Evolutionary conservation across 2,888 invertebrate species (phyloP), one percentile per base, ranked within the genome.

Genomic region (Crocallis elinguaria): DNA sequence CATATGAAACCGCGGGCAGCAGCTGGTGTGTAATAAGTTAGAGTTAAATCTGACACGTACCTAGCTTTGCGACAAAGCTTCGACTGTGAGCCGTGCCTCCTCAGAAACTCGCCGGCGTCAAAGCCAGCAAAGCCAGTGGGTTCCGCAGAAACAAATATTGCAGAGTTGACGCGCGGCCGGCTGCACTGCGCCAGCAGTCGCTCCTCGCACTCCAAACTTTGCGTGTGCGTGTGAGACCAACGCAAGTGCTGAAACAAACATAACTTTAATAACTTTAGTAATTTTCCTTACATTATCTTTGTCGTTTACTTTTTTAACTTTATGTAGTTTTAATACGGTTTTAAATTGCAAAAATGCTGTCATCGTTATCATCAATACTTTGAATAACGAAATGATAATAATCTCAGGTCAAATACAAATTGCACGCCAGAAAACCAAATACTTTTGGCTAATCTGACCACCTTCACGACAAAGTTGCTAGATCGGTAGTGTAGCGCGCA

Each of bases 131-230:
- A 95, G 17, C 95, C 95, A 21, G 94, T 92, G 0, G 95, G 94
- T 70, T 95, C 95, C 61, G 94, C 94, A 44, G 95, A 95, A 56
- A 96, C 95, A 84, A 96, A 96, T 73, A 96, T 96, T 67, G 96
- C 97, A 55, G 96, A 96, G 83, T 96, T 97, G 77, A 96, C 95
- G 49, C 96, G 93, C 59, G 96, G 95, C 61, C 96, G 93, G 64
- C 92, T 81, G 69, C 93, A 92, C 54, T 92, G 92, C 42, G 93
- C 89, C 72, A 93, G 88, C 36, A 92, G 69, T 44, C 87, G 92
- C 80, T 93, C 94, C 75, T 92, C 93, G 73, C 92, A 94, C 85
- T 93, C 93, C 70, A 93, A 86, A 74, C 93, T 93, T 62, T 93
- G 93, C 48, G 93, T 93, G 79, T 94, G 94, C 69, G 94, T 94